These are phyloP conservation scores for Lysiphlebus fabarum DNA, from an alignment of 1,140 invertebrate genomes.

Conservation along the genomic window DNA sequence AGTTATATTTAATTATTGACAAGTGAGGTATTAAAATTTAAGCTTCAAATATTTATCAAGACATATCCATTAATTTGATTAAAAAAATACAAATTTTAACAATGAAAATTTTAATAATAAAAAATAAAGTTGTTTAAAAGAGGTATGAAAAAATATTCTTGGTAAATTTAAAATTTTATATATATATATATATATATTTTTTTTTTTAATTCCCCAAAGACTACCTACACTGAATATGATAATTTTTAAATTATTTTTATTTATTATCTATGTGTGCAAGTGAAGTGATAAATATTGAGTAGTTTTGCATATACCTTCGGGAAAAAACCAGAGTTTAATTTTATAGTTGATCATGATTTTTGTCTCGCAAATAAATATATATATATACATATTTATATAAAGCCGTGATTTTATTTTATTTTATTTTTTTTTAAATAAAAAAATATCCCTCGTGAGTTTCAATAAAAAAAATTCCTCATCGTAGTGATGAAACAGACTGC, in stretches of 20 bases:
- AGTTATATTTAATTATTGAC: too few species aligned
- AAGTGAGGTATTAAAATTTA: too few species aligned
- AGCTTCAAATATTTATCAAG: too few species aligned
- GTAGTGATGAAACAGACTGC: slow-evolving; percentile 5
- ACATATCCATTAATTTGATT: too few species aligned
- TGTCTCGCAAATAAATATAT: too few species aligned
- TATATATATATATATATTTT: background rate
- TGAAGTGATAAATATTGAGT: slow-evolving; percentile 16
- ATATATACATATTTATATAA: too few species aligned
- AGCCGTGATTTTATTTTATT: too few species aligned
- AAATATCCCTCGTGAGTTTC: slow-evolving; percentile 3
- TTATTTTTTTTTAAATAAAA: too few species aligned
- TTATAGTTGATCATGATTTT: too few species aligned
- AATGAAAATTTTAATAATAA: background rate
- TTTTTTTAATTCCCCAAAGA: background rate
- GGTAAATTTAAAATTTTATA: too few species aligned
- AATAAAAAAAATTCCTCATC: slow-evolving; percentile 19
- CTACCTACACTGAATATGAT: background rate
- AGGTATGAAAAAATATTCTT: too few species aligned
- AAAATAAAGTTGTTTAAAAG: background rate
- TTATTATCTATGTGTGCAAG: background rate
- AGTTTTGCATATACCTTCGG: background rate
- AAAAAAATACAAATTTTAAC: background rate
- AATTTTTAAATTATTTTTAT: background rate
- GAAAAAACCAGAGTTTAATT: background rate